phyloP scores from a whole-genome alignment of 2,113 vertebrate species.

The Lonchura striata region DNA sequence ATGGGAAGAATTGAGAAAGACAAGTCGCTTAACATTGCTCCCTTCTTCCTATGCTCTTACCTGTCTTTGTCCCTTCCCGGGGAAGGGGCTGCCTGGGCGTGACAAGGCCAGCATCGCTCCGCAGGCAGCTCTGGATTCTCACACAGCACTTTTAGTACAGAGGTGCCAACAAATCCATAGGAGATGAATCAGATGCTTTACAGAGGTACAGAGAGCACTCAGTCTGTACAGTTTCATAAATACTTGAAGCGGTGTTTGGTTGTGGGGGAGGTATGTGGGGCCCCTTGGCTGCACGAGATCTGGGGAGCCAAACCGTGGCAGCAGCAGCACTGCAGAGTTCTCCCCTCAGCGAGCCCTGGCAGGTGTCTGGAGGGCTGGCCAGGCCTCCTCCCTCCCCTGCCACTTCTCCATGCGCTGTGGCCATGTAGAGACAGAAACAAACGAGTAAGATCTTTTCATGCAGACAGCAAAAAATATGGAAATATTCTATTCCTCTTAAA shows the following conservation, averaged over 20 bases:
- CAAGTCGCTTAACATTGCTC: fast-evolving
- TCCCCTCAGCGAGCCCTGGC: background rate
- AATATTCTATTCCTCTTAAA: background rate
- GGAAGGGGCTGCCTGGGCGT: background rate
- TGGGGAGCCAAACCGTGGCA: background rate
- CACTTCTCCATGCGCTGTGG: background rate
- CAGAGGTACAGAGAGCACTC: background rate
- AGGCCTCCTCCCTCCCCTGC: fast-evolving
- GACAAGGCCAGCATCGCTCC: fast-evolving
- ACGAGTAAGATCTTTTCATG: background rate
- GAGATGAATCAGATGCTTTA: background rate
- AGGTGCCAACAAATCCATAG: background rate
- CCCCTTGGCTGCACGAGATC: fast-evolving
- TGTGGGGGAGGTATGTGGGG: fast-evolving
- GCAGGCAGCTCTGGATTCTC: background rate
- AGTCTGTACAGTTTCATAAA: background rate
- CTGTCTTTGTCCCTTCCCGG: background rate
- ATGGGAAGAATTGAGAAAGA: background rate
- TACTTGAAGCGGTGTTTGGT: background rate
- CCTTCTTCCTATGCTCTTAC: background rate
- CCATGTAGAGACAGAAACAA: background rate
- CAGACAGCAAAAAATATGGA: background rate
- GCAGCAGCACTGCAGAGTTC: background rate
- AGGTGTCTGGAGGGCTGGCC: background rate
- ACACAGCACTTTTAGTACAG: fast-evolving